Base-by-base conservation (phyloP, 2,888 invertebrate species). In the Argyra leucocephala region DNA sequence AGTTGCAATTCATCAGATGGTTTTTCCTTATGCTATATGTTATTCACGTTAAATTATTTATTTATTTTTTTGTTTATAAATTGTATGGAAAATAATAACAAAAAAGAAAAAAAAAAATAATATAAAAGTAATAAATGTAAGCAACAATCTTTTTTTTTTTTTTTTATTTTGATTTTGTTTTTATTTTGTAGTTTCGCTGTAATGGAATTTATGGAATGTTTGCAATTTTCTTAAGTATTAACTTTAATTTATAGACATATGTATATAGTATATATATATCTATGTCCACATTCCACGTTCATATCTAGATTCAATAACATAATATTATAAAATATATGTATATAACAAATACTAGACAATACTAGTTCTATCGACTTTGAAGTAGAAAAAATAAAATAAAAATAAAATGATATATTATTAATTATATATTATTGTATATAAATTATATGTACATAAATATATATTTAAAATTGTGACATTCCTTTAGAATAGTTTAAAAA, bases 121-220 rank as follows among this genome's bases (percentile, higher is more conserved):
- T 26, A 26, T 10, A 31, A 31, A 31, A 31, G 12, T 10, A 6
- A 10, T 7, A 6, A 31, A 31, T 12, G 31, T 31, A 31, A 31
- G 31, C 31, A 31, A 31, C 31, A 31, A 31, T 31, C 12, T 31
- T 31, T 6, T 31, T 31, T 26, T 26, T 26, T 7, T 26, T 31
- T 31, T 31, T 7, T 31, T 31, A 10, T 31, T 6, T 12, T 31
- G 7, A 2, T 31, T 31, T 31, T 31, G 31, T 31, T 31, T 31
- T 31, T 31, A 4, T 31, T 37, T 37, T 15, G 5, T 37, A 12
- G 5, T 37, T 48, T 5, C 5, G 5, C 18, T 48, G n/a, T 48
- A 15, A 48, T 48, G 48, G 48, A 48, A 48, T 48, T 48, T 48
- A 48, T 48, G 48, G 48, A 48, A 48, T 48, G 48, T 48, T 48